A percentile compares a stretch with the other conserved stretches of the same genome.
phyloP scores from a whole-genome alignment of 2,888 invertebrate genomes.

The Ochropleura leucogaster region DNA sequence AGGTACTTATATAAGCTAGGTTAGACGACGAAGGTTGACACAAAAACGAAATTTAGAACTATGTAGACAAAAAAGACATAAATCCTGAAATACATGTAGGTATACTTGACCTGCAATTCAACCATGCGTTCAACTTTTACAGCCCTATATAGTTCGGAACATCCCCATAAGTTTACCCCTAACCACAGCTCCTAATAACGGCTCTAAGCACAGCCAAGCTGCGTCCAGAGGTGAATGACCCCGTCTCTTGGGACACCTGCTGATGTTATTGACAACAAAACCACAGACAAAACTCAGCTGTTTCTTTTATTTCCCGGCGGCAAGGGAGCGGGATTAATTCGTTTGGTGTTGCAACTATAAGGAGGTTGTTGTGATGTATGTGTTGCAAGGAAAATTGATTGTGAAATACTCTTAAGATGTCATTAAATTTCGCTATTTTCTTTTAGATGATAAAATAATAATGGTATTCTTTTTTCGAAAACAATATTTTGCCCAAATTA shows the following conservation, averaged over 20 bases:
- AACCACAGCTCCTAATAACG: conserved; percentile 71
- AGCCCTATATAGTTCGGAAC: conserved; percentile 61
- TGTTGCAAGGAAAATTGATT: conserved; percentile 1
- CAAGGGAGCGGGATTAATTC: conserved; percentile 70
- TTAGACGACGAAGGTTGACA: no score
- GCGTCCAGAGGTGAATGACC: conserved; percentile 82
- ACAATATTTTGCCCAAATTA: conserved; percentile 7
- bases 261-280: conserved; percentile 88
- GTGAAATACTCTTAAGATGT: not conserved
- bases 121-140: conserved; percentile 55
- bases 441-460: not conserved
- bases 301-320: conserved; percentile 84
- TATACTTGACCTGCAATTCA: conserved; percentile 50
- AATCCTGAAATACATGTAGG: not conserved
- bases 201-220: conserved; percentile 72
- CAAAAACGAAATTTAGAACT: not conserved
- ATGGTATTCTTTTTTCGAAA: not conserved
- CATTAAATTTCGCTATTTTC: not conserved
- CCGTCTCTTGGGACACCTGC: conserved; percentile 85
- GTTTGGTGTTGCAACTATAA: conserved; percentile 28
- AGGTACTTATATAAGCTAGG: not conserved
- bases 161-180: conserved; percentile 70
- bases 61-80: not conserved
- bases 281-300: conserved; percentile 72
- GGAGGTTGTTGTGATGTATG: conserved; percentile 32